Evolutionary conservation across 2,888 invertebrate genomes (phyloP), one percentile per base, ranked within the genome.

Genomic region (Eupithecia insigniata): DNA sequence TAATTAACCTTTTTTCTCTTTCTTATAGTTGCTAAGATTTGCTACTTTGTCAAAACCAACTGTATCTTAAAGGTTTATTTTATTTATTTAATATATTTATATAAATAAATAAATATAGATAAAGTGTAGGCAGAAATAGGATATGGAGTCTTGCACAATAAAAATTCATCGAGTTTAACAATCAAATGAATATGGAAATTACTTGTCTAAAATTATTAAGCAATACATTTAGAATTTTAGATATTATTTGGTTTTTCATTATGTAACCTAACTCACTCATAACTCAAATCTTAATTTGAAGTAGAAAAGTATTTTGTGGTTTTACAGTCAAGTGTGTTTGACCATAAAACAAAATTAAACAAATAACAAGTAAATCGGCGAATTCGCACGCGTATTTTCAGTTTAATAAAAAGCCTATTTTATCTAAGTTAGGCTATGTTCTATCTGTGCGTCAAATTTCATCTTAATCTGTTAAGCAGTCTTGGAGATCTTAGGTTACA

Each of bases 171-270:
- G 34, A 39, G 66, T 71, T 73, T 43, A 73, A 30, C 30, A 28
- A 58, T 62, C 46, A 72, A 69, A 72, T 64, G 51, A 66, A 67
- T 70, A 70, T 71, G 62, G n/a, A 72, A 66, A 73, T 64, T 46
- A 26, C 28, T 28, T 58, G 30, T 60, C 28, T 60, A 22, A 60
- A 60, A 60, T 60, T 14, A 28, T 60, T 58, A 28, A 8, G 28
- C 58, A 60, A 60, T 60, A 30, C 6, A 30, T 30, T 8, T 58
- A 14, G n/a, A 46, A 46, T 51, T 60, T 26, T 28, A 60, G 26
- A 30, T 30, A 66, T 26, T 46, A 46, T 46, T 66, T 51, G 46
- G 30, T 51, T 51, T 43, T n/a, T n/a, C 18, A 12, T 66, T 66
- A 66, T 32, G 46, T 39, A 51, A 66, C 30, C 7, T 5, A 14